Evolutionary conservation across 2,797 vertebrate genomes (phyloP), one percentile per base, ranked within the genome.

Genomic region (Myotis myotis): DNA sequence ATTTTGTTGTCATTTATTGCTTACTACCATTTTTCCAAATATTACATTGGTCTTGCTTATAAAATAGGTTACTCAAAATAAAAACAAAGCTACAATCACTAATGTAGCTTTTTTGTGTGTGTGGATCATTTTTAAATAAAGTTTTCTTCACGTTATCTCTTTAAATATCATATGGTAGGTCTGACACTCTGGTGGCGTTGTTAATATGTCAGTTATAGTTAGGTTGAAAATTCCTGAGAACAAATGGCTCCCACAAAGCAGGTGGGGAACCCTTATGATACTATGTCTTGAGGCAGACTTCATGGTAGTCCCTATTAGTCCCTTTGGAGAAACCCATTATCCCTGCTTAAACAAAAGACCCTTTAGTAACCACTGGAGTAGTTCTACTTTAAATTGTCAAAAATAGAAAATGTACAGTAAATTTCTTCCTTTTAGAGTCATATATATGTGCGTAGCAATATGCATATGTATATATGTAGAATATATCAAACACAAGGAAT

Each of bases 1-100:
- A 76, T 60, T 79, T 49, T 89, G 1, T 55, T 89, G 2, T 87
- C 91, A 49, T 64, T 44, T 49, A 78, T 60, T 80, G 33, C 38
- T 70, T 80, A 36, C 6, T 47, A 53, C 8, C 70, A 72, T 49
- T 82, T 87, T 91, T 62, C 28, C 33, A 71, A 93, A 75, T 36
- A n/a, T 75, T 72, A 17, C 1, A 47, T n/a, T 33, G 68, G 23
- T 76, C 13, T 84, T 72, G 8, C 78, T 84, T 93, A 68, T 11
- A 57, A 75, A 88, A 60, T 49, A 80, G 22, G 1, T 57, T 87
- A 80, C 72, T 95, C 23, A 78, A 89, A 96, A 71, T 72, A 75
- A 55, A 92, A 91, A 76, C 2, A 75, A 38, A 68, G 16, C 16
- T 57, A 53, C 5, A 74, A n/a, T 80, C 13, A 72, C 84, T 47